Conservation (phyloP, 2,113 vertebrate species). For the Rhea americana region DNA sequence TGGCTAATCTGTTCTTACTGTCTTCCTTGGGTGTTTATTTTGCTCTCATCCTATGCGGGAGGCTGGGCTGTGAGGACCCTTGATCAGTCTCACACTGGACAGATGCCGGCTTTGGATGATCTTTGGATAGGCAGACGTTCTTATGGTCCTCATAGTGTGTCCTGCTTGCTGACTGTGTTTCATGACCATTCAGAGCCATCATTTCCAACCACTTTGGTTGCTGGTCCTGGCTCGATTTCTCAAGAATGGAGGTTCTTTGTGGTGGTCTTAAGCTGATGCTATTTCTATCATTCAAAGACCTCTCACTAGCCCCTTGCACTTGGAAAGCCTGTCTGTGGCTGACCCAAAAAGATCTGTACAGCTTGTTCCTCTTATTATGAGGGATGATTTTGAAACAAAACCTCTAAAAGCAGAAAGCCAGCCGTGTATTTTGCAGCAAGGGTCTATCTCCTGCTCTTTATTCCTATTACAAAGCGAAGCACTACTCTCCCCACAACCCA, state of each 20-base stretch:
- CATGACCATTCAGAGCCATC: neutral
- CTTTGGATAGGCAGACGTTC: neutral
- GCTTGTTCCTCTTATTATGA: neutral
- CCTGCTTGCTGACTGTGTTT: neutral
- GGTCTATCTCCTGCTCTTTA: neutral
- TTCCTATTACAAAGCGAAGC: accelerated
- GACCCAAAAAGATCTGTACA: neutral
- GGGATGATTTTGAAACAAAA: neutral
- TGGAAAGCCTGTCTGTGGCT: neutral
- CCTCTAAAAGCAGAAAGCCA: neutral
- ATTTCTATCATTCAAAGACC: neutral
- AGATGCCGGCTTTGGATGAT: neutral
- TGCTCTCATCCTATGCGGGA: neutral
- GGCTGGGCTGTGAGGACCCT: neutral
- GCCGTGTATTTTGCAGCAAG: neutral
- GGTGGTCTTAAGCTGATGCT: neutral
- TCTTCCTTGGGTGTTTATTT: neutral
- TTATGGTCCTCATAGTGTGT: neutral
- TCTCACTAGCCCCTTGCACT: neutral
- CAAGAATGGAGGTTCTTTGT: neutral
- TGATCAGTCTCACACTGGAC: neutral
- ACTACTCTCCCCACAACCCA: neutral
- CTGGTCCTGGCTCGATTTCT: neutral
- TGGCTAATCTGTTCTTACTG: neutral
- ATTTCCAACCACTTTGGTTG: neutral